Conservation (phyloP, 2,888 invertebrate genomes). For the Trachelus iudaicus region DNA sequence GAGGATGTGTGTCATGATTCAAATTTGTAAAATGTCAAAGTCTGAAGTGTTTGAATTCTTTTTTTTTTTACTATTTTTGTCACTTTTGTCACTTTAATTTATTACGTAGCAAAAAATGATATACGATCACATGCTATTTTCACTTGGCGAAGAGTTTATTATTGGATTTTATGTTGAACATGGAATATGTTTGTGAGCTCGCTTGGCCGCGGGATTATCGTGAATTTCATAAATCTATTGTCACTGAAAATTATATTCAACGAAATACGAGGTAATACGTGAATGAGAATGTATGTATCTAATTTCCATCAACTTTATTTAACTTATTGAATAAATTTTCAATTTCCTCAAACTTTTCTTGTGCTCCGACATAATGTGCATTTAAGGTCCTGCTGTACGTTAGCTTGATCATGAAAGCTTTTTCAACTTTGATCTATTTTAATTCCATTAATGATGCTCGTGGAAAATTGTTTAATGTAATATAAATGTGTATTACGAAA, state of each 20-base stretch:
- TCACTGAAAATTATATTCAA: neutral
- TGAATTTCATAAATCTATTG: neutral
- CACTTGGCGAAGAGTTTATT: neutral
- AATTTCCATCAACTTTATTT: neutral
- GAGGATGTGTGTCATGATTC: neutral
- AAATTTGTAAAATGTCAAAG: neutral
- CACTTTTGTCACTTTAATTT: neutral
- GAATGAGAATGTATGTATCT: neutral
- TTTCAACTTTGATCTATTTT: neutral
- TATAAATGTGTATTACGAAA: neutral
- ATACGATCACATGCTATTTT: neutral
- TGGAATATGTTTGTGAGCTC: neutral
- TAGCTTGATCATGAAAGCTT: neutral
- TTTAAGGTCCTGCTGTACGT: neutral
- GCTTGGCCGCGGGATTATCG: neutral
- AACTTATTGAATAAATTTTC: neutral
- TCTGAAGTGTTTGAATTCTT: neutral
- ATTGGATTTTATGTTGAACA: neutral
- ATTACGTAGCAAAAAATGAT: neutral
- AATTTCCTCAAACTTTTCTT: neutral
- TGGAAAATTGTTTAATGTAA: neutral
- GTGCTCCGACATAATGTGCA: neutral
- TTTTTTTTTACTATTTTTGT: neutral
- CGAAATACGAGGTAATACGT: neutral
- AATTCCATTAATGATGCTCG: neutral